A percentile compares a stretch with the other conserved stretches of the same genome.
Evolutionary conservation across 2,113 vertebrate genomes (phyloP).

Genomic region (Dipodomys ordii): DNA sequence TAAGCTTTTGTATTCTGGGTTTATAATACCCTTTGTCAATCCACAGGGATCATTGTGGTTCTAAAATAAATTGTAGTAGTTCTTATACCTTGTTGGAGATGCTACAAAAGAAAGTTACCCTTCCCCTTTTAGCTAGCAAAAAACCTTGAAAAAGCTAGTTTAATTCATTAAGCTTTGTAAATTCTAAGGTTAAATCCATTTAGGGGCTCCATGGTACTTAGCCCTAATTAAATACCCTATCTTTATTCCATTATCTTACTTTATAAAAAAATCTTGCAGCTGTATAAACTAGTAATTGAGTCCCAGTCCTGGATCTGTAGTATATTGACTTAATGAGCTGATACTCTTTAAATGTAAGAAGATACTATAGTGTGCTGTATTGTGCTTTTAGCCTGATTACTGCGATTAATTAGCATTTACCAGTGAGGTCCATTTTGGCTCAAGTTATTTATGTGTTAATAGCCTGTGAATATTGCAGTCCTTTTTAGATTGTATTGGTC

Average conservation of each 20-base stretch:
- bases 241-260: constrained; percentile 75
- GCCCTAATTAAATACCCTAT: constrained; percentile 65
- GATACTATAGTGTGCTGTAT: constrained; percentile 87
- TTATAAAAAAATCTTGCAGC: constrained; percentile 76
- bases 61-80: constrained; percentile 69
- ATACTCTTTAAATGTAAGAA: constrained; percentile 84
- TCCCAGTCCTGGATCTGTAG: constrained; percentile 84
- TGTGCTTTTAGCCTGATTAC: constrained; percentile 87
- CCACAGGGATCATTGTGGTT: constrained; percentile 66
- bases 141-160: constrained; percentile 69
- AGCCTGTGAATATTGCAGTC: constrained; percentile 91
- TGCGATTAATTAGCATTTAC: constrained; percentile 90
- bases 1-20: constrained; percentile 67
- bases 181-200: constrained; percentile 64
- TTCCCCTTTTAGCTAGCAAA: constrained; percentile 59
- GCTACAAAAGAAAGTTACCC: constrained; percentile 55
- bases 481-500: constrained; percentile 91
- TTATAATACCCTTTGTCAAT: constrained; percentile 35
- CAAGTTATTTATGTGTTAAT: constrained; percentile 90
- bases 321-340: constrained; percentile 80
- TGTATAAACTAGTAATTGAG: constrained; percentile 75
- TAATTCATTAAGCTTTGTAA: constrained; percentile 71
- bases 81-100: constrained; percentile 63
- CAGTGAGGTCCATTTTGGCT: constrained; percentile 86
- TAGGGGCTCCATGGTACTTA: constrained; percentile 79